Evolutionary conservation across 1,140 invertebrate species (phyloP), one percentile per base, ranked within the genome.

Genomic region (Piezodorus guildinii): DNA sequence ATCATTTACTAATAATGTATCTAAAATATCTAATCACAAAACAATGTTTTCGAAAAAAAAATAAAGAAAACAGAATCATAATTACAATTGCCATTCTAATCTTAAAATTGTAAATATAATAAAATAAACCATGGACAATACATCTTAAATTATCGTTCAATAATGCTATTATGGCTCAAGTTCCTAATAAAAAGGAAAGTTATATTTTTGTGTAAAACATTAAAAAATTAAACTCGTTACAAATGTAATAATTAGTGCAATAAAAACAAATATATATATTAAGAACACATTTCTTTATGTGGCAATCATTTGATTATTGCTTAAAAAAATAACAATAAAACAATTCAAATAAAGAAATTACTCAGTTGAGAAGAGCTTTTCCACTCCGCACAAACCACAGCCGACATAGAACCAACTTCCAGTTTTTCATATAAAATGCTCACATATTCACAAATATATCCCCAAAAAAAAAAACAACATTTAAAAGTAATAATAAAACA

Each of bases 291-390:
- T 56, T 56, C 17, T 56, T 2, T 27, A 56, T 56, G 52, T 56
- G 52, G 14, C 52, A 56, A 56, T 56, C 52, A 25, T 56, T 56
- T 56, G 52, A 56, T 56, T 56, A 56, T 56, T 56, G 52, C 52
- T 56, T 56, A 56, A 56, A 56, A 46, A 49, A 23, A 39, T 39
- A 39, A 39, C 19, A 56, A 56, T 23, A 23, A 23, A 56, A 56
- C 52, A 56, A 23, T 23, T 23, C 23, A 56, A 16, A 23, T 23
- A 25, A 56, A 16, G 15, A 56, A 23, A 56, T 56, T 56, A 56
- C 21, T 10, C 23, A 56, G 52, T 19, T 25, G 23, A 56, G 52
- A 23, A 56, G 52, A 56, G 52, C 23, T 56, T 23, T 5, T 2
- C 1, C 17, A 8, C 52, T 23, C 19, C 21, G 19, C 52, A 56